Base-by-base conservation (phyloP, 2,113 vertebrate species). In the Cercopithecus mona region DNA sequence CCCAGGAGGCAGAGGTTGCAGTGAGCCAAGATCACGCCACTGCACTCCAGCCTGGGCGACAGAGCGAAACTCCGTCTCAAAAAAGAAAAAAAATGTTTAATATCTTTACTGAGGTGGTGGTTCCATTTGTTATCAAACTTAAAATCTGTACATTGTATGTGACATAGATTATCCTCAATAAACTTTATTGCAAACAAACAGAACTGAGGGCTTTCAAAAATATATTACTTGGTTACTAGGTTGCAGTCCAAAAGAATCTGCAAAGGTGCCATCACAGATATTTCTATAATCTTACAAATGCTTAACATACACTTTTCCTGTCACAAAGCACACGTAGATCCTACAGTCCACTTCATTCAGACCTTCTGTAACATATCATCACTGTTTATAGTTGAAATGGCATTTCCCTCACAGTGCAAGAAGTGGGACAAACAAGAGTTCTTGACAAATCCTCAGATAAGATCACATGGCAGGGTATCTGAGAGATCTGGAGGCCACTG, bases 101-200 rank as follows among this genome's bases (percentile, higher is more conserved):
- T n/a, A 43, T 75, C 48, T 93, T 93, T 73, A 81, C 27, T n/a
- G 57, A 84, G 25, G 55, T 90, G 38, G 45, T 93, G 93, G 50
- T 48, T 83, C 30, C 48, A 40, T 72, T 40, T 92, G 52, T 59
- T 40, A 48, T 61, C 59, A 83, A 68, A 86, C n/a, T 85, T 83
- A 84, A 92, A 93, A 81, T 93, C 61, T 90, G 35, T 27, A 40
- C 3, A 16, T 66, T 88, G 40, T 35, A 57, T 12, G 13, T 43
- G 86, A 64, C 11, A 13, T 38, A 90, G 43, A 75, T 52, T 81
- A 68, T 52, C 76, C 9, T 92, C 85, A 95, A 73, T 72, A 43
- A 88, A 93, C n/a, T 75, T 79, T 75, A 57, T 55, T 81, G 50
- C 83, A 96, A 88, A 85, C 14, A 96, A 91, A 81, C 6, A 92